Evolutionary conservation across 2,888 invertebrate genomes (phyloP), one percentile per base, ranked within the genome.

Genomic region (Heliconius ismenius): DNA sequence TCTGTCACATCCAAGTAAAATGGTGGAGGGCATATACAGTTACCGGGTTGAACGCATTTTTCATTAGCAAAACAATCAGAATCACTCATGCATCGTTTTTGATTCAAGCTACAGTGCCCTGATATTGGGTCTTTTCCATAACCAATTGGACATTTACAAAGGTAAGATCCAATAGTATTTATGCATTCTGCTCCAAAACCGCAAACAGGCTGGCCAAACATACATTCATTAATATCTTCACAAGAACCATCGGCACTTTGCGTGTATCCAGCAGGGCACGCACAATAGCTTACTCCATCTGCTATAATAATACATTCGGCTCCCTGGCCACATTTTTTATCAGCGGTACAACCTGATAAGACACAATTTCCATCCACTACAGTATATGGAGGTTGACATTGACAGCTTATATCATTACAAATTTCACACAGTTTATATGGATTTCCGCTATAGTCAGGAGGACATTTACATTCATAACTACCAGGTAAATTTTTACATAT

Each of bases 401-500:
- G 97, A 84, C 98, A 98, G 85, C 96, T 97, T 67, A 97, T 95
- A 80, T 96, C 96, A 87, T 96, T 96, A 87, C 98, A 98, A 88
- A 97, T 96, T 92, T 97, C 97, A 87, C 98, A 98, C 82, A 96
- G 95, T 24, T 96, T 95, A 86, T 98, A 98, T 1, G 98, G 98
- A 91, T 98, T 98, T 67, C 98, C 98, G 85, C 97, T 97, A 87
- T 97, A 98, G 54, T 98, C 98, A 43, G 96, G 94, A 0, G 98
- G 97, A 85, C 98, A 98, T 85, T 97, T 97, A 84, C 98, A 98
- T 90, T 98, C 98, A 86, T 98, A 98, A 86, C 98, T 98, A 69
- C 98, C 98, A 0, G 98, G 98, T 73, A 98, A 92, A 91, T 98
- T 98, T 88, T 98, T 98, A 86, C 98, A 98, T 77, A 98, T 95